phyloP scores from a whole-genome alignment of 2,888 invertebrate genomes.

The Apamea epomidion region DNA sequence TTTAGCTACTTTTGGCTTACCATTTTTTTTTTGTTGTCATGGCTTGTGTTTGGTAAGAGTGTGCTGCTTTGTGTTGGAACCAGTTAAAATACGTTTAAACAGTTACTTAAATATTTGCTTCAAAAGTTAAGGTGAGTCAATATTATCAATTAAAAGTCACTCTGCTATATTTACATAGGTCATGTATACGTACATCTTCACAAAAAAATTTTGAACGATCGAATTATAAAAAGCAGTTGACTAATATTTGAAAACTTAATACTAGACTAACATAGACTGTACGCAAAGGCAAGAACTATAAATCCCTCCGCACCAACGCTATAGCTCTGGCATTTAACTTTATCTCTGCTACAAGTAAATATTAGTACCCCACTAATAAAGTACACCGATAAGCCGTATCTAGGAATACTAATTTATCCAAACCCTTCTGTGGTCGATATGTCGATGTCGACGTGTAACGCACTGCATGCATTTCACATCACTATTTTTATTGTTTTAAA shows the following conservation, averaged over 20 bases:
- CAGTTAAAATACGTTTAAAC: not conserved
- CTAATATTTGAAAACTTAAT: not conserved
- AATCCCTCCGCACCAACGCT: constrained; percentile 24
- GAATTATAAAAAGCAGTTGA: not conserved
- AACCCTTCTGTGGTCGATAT: constrained; percentile 50
- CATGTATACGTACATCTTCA: not conserved
- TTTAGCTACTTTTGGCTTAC: not conserved
- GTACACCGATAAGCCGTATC: constrained; percentile 60
- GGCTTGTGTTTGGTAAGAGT: not conserved
- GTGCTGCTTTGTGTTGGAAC: not conserved
- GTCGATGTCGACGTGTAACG: constrained; percentile 48
- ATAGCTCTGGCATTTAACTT: constrained; percentile 20
- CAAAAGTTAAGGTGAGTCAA: not conserved
- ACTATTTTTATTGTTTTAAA: constrained; percentile 67
- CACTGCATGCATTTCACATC: constrained; percentile 64
- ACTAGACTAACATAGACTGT: not conserved
- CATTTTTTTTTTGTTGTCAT: not conserved
- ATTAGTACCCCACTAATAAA: constrained; percentile 50
- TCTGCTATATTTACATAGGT: no score
- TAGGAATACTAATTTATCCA: constrained; percentile 58
- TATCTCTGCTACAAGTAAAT: constrained; percentile 48
- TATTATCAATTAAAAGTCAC: not conserved
- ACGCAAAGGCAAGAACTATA: not conserved
- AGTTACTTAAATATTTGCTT: not conserved
- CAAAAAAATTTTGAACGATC: not conserved